Base-by-base conservation (phyloP, 2,113 vertebrate species). In the Melanotaenia duboulayi region DNA sequence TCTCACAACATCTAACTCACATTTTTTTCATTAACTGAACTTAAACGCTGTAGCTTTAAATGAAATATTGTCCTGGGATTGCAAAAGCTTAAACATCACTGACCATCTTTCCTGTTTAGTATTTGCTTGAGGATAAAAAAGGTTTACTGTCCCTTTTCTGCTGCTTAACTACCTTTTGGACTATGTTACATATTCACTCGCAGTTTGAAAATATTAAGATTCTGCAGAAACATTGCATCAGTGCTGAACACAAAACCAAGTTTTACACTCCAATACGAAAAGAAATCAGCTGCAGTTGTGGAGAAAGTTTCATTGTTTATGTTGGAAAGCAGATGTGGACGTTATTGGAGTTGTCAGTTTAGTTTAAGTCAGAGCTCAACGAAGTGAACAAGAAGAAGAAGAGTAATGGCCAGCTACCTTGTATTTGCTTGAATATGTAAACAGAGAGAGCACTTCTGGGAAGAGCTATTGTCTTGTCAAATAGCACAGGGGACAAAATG, bases 361-460 rank as follows among this genome's bases (percentile, higher is more conserved):
- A 68, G 60, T 71, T 76, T 57, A 80, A 78, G 64, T 65, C 59
- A 76, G 35, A 67, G 51, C 23, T 58, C 57, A 39, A 56, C 51
- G 35, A 72, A 73, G 56, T 24, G 44, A 78, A 63, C 50, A 67
- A 56, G 48, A 77, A 68, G 68, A n/a, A n/a, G n/a, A n/a, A n/a
- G 51, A 24, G 66, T 73, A 72, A 78, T 66, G 35, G 70, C 66
- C 52, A 50, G 74, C 4, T 14, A 60, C 68, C 58, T 73, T 58
- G 7, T 79, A 49, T 87, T 83, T 80, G 78, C 66, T 57, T 70
- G 66, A 57, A 67, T 44, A 50, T 73, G 72, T 85, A 78, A 88
- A 82, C 73, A 76, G 42, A 71, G 65, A 76, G 59, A 60, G 62
- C 40, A 25, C 44, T 76, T 57, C 60, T 65, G 65, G 50, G 74